Evolutionary conservation across 2,113 vertebrate species (phyloP).

Genomic region (Pithys albifrons): DNA sequence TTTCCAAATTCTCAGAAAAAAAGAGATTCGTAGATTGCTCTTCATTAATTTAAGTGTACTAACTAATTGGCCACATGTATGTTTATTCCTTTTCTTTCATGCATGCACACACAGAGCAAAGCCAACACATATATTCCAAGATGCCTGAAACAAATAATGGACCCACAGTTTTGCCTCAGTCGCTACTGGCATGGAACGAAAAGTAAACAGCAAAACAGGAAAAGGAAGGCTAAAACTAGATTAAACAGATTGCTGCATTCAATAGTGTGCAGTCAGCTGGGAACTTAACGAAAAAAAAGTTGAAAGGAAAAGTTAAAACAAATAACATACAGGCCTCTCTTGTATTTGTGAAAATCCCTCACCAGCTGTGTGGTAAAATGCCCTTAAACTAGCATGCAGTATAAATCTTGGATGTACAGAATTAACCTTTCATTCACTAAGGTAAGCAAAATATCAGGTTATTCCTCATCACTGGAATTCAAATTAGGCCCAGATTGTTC

Average conservation of each 20-base stretch:
- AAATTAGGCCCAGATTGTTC: not conserved
- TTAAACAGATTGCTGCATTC: slow-evolving; percentile 66
- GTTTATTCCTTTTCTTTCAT: slow-evolving; percentile 18
- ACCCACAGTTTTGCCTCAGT: slow-evolving; percentile 50
- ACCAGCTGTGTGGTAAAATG: slow-evolving; percentile 32
- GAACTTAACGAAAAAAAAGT: slow-evolving; percentile 24
- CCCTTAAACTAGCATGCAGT: not conserved
- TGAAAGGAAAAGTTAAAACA: slow-evolving; percentile 43
- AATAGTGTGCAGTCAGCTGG: slow-evolving; percentile 48
- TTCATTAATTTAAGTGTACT: slow-evolving; percentile 31
- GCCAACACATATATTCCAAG: slow-evolving; percentile 52
- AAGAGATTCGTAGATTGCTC: not conserved
- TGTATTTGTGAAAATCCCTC: slow-evolving; percentile 48
- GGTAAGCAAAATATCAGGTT: slow-evolving; percentile 28
- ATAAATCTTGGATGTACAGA: not conserved
- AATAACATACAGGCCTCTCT: slow-evolving; percentile 46
- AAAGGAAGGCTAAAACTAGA: slow-evolving; percentile 64
- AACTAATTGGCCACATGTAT: slow-evolving; percentile 22
- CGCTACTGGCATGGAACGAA: slow-evolving; percentile 51
- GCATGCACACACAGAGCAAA: slow-evolving; percentile 8
- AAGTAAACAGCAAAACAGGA: slow-evolving; percentile 73
- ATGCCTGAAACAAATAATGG: slow-evolving; percentile 49
- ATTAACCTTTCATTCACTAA: slow-evolving; percentile 27
- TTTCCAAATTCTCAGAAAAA: slow-evolving; percentile 46
- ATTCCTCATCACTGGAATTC: slow-evolving; percentile 25